Base-by-base conservation (phyloP, 2,888 invertebrate genomes). In the Masnerella sp. region DNA sequence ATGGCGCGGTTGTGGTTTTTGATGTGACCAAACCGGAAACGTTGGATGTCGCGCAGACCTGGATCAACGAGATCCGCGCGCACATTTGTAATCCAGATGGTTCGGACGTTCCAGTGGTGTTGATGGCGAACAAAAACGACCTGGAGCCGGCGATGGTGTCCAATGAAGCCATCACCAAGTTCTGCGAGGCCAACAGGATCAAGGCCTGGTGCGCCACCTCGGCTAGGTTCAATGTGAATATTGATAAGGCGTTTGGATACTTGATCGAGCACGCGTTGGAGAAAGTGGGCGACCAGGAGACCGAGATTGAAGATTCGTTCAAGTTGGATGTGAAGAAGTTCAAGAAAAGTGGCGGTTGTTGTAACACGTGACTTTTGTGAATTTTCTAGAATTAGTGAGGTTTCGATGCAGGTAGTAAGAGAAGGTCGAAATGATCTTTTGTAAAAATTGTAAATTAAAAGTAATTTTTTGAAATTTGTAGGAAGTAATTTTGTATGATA, bases 101-200 rank as follows among this genome's bases (percentile, higher is more conserved):
- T 1, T 17, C 43, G 5, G 32, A 42, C 0, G 1, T 74, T 5
- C 74, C 74, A 8, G 25, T 74, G n/a, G 18, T 74, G 2, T 15
- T 74, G 18, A 9, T 70, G 56, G 74, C 61, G n/a, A 74, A 74
- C 43, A 70, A 74, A 12, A 18, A 17, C 5, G 70, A 70, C 42
- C 5, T 47, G 11, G 20, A 36, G 5, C 5, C n/a, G 5, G 5
- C n/a, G 0, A 3, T n/a, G 7, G 5, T 74, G 0, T 12, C 59
- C 11, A 7, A 22, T 7, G 51, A 65, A 0, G 12, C 17, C 0
- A 65, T 74, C 11, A n/a, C 34, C 8, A 47, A 40, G n/a, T 74
- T 74, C 18, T 74, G 74, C 32, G 36, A 61, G 12, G 36, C 14
- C 5, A 59, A 65, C 28, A 15, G 30, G n/a, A 34, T 74, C 2